phyloP scores from a whole-genome alignment of 1,140 invertebrate species.

The Aplysia californica region DNA sequence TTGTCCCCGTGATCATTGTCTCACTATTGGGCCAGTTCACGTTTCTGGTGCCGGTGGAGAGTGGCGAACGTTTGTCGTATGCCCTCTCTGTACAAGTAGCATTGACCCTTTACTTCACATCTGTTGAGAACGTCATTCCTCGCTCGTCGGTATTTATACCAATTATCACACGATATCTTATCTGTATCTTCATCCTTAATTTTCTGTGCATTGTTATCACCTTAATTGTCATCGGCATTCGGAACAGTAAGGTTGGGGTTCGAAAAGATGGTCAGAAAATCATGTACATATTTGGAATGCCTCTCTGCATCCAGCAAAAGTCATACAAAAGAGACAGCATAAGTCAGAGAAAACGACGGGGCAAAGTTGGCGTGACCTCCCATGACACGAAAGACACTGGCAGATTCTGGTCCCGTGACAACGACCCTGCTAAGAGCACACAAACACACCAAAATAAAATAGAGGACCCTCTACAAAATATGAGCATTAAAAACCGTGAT shows the following conservation, averaged over 20 bases:
- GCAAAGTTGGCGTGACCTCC: no score
- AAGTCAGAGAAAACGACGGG: no score
- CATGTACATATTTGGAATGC: conserved; percentile 12
- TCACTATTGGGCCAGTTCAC: conserved; percentile 47
- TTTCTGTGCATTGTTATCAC: conserved; percentile 22
- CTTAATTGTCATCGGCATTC: conserved; percentile 4
- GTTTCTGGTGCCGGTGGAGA: conserved; percentile 56
- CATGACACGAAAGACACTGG: no score
- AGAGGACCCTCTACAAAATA: no score
- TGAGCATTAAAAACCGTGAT: no score
- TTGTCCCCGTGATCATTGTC: conserved; percentile 42
- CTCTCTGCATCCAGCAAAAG: no score
- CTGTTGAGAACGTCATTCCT: conserved; percentile 62
- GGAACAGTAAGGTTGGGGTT: conserved; percentile 1
- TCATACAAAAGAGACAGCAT: no score
- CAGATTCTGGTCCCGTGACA: no score
- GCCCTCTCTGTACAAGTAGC: conserved; percentile 60
- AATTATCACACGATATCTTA: conserved; percentile 2
- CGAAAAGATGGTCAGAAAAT: neutral
- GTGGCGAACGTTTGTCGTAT: conserved; percentile 58
- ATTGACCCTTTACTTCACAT: conserved; percentile 60
- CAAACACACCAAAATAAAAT: no score
- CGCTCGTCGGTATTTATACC: conserved; percentile 40
- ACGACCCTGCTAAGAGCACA: no score
- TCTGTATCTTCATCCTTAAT: conserved; percentile 10